phyloP scores from a whole-genome alignment of 2,888 invertebrate species.

The Euclidia mi region DNA sequence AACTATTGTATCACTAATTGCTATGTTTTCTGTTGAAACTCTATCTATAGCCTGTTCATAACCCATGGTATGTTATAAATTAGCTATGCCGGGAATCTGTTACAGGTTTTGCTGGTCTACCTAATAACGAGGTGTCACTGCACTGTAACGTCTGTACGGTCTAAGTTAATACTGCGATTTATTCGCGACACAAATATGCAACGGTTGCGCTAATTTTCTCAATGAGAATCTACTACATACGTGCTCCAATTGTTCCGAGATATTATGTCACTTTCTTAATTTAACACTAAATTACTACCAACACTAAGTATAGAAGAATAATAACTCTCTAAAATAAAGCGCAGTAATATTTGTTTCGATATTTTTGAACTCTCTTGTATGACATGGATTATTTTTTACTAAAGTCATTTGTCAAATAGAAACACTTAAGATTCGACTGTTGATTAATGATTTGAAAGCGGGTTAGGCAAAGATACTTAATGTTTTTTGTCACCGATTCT shows the following conservation, averaged over 20 bases:
- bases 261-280: neutral
- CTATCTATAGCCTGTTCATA: no score
- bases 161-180: neutral
- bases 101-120: no score
- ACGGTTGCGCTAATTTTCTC: neutral
- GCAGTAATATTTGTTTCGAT: neutral
- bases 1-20: no score
- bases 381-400: slow-evolving; percentile 7
- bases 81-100: no score
- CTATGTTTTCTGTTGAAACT: no score
- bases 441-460: slow-evolving; percentile 14
- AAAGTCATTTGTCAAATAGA: slow-evolving; percentile 16
- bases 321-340: no score
- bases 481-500: slow-evolving; percentile 34
- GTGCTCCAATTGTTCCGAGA: neutral
- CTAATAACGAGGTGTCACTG: no score
- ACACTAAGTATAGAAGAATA: no score
- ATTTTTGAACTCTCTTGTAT: neutral
- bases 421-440: slow-evolving; percentile 12
- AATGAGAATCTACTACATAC: slow-evolving; percentile 1
- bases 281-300: neutral
- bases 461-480: slow-evolving; percentile 12
- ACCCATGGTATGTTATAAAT: no score
- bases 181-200: neutral
- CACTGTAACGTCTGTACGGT: neutral